Percentiles rank a stretch among this genome's conserved stretches.
phyloP scores from a whole-genome alignment of 2,113 vertebrate genomes.

The Stictonetta naevosa region DNA sequence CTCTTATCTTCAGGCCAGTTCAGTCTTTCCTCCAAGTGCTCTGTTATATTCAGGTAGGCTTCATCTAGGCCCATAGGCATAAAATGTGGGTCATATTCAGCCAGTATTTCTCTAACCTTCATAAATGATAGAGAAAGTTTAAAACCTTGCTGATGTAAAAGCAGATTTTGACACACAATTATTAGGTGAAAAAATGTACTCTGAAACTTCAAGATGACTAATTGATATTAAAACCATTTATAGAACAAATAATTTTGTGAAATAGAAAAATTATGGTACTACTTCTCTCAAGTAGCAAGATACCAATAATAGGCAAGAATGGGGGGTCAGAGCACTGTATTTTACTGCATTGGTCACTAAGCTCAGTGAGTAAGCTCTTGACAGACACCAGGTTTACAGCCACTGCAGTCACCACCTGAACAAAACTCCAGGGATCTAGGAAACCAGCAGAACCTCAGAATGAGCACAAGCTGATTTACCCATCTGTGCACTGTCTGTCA shows the following conservation, averaged over 20 bases:
- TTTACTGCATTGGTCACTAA: not conserved
- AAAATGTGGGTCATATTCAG: conserved; percentile 92
- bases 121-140: conserved; percentile 46
- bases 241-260: conserved; percentile 38
- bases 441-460: not conserved
- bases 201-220: conserved; percentile 20
- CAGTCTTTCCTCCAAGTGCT: conserved; percentile 87
- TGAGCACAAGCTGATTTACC: not conserved
- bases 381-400: not conserved
- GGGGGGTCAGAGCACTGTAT: not conserved
- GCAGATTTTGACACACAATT: not conserved
- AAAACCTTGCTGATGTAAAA: conserved; percentile 21
- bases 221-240: conserved; percentile 4
- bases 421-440: not conserved
- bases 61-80: conserved; percentile 95
- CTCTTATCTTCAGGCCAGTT: conserved; percentile 87
- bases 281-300: not conserved
- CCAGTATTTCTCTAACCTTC: conserved; percentile 90
- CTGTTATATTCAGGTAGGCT: conserved; percentile 95
- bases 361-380: not conserved
- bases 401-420: not conserved
- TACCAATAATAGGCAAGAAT: not conserved
- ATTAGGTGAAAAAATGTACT: conserved; percentile 12
- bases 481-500: not conserved
- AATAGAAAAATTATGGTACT: not conserved